phyloP scores from a whole-genome alignment of 2,888 invertebrate genomes.

The Calephelis perditalis region DNA sequence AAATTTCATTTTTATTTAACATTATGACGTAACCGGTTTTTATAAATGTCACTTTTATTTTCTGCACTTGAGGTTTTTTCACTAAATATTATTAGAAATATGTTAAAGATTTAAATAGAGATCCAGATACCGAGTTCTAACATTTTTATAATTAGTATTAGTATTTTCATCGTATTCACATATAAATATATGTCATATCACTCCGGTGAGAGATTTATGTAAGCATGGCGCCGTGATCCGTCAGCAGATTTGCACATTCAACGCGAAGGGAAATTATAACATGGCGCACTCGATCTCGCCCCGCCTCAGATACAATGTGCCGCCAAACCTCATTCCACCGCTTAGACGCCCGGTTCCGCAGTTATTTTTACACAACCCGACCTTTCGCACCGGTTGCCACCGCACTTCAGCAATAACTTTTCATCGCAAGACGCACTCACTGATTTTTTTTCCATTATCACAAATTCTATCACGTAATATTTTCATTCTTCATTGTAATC shows the following conservation, averaged over 20 bases:
- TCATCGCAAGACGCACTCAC: constrained; percentile 65
- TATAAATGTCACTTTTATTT: no score
- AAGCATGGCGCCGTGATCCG: constrained; percentile 61
- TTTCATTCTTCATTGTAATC: constrained; percentile 14
- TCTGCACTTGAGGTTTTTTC: neutral
- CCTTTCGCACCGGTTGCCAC: constrained; percentile 77
- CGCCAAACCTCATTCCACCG: constrained; percentile 77
- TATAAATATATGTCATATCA: constrained; percentile 3
- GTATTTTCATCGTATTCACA: constrained; percentile 3
- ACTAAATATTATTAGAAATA: neutral
- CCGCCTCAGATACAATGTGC: constrained; percentile 75
- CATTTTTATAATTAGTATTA: neutral
- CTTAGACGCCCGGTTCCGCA: constrained; percentile 76
- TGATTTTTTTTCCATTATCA: constrained; percentile 36
- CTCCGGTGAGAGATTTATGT: constrained; percentile 31
- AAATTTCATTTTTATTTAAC: no score
- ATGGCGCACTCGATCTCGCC: constrained; percentile 74
- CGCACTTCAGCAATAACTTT: constrained; percentile 63
- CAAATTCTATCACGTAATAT: constrained; percentile 21
- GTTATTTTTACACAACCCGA: constrained; percentile 78
- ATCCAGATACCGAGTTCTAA: neutral
- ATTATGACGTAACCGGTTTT: no score
- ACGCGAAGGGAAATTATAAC: constrained; percentile 76
- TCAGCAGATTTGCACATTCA: constrained; percentile 71
- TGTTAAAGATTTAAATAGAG: neutral